Evolutionary conservation across 2,113 vertebrate genomes (phyloP).

Genomic region (Osmerus eperlanus): DNA sequence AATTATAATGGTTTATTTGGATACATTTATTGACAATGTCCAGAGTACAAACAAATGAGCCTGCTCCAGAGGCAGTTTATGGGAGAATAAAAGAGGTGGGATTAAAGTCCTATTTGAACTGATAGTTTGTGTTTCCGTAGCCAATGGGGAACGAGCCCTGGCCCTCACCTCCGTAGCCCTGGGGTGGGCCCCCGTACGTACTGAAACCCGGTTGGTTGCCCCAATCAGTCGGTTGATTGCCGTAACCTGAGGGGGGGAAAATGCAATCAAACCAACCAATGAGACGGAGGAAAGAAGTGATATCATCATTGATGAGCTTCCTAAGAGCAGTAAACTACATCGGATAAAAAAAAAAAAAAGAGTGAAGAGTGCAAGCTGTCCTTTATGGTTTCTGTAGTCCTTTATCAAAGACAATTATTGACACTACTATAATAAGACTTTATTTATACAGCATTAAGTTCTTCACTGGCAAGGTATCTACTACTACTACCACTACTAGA

Average conservation of each 20-base stretch:
- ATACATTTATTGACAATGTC: too few relatives aligned
- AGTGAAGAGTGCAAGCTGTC: too few relatives aligned
- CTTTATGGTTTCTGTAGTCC: too few relatives aligned
- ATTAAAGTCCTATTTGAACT: background rate
- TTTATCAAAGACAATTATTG: too few relatives aligned
- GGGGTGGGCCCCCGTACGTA: conserved; percentile 3
- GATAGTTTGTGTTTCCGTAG: conserved; percentile 7
- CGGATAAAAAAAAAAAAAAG: too few relatives aligned
- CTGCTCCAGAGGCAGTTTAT: background rate
- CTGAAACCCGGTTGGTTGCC: conserved; percentile 8
- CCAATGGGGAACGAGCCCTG: conserved; percentile 37
- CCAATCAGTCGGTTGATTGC: conserved; percentile 13
- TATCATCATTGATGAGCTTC: background rate
- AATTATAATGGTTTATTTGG: too few relatives aligned
- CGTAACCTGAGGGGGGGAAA: conserved; percentile 13
- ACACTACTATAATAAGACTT: too few relatives aligned
- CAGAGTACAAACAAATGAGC: too few relatives aligned
- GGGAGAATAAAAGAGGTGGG: background rate
- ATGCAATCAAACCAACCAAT: background rate
- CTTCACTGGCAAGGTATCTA: too few relatives aligned
- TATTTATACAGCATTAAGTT: too few relatives aligned
- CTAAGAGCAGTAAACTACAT: too few relatives aligned
- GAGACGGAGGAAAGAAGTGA: conserved; percentile 5
- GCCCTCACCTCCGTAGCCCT: conserved; percentile 30
- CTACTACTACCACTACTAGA: background rate